Evolutionary conservation across 2,797 vertebrate species (phyloP).

Genomic region (Chaenodraco wilsoni): DNA sequence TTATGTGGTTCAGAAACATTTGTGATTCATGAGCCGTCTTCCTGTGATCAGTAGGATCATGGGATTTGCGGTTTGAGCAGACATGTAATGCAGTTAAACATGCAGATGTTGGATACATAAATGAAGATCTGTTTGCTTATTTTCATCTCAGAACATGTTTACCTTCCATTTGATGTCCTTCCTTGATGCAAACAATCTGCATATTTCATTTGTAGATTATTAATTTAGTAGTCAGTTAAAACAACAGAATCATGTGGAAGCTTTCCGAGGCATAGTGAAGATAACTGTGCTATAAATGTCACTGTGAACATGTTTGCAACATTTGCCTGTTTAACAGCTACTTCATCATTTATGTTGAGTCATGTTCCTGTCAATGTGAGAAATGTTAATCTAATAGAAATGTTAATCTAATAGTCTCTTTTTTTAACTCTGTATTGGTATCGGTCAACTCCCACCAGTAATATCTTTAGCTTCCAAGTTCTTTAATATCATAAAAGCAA

Average conservation of each 20-base stretch:
- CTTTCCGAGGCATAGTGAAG: slow-evolving; percentile 40
- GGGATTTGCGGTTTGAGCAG: slow-evolving; percentile 23
- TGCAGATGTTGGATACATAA: slow-evolving; percentile 54
- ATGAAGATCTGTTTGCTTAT: slow-evolving; percentile 36
- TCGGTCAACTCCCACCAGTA: background rate
- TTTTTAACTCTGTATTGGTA: slow-evolving; percentile 1
- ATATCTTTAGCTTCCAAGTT: too few relatives aligned
- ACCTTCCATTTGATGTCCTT: slow-evolving; percentile 28
- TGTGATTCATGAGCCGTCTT: slow-evolving; percentile 35
- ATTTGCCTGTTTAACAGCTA: background rate
- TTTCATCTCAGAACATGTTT: slow-evolving; percentile 36
- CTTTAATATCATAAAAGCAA: too few relatives aligned
- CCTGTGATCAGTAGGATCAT: slow-evolving; percentile 32
- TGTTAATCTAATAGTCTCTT: background rate
- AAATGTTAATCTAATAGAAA: background rate
- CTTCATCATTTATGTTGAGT: background rate
- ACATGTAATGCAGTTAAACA: slow-evolving; percentile 46
- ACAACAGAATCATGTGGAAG: slow-evolving; percentile 18
- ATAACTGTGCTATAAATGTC: slow-evolving; percentile 9
- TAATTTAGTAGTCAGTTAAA: slow-evolving; percentile 45
- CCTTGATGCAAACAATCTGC: slow-evolving; percentile 38
- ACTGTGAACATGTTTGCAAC: background rate
- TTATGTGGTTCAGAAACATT: slow-evolving; percentile 52
- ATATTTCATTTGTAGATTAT: slow-evolving; percentile 61
- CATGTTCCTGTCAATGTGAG: background rate